These are phyloP conservation scores for Eunapius fragilis DNA, from an alignment of 37 sponge, comb jelly and placozoan species.

Conservation along the genomic window DNA sequence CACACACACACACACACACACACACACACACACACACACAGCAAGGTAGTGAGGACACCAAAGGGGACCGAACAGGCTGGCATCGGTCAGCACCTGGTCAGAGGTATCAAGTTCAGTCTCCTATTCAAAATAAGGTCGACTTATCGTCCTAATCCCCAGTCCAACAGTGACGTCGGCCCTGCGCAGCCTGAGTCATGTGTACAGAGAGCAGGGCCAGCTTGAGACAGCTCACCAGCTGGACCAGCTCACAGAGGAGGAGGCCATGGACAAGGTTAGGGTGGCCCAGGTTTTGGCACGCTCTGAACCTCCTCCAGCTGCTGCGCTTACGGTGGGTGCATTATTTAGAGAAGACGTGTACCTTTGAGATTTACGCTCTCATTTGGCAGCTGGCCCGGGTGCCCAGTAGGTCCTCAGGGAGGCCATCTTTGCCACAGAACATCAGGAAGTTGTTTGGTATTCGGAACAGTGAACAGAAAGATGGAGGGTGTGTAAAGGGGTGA, in stretches of 20 bases:
- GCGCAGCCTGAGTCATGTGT: slow-evolving; percentile 73
- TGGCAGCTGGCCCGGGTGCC: not conserved
- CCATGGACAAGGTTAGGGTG: not conserved
- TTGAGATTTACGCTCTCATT: too few relatives aligned
- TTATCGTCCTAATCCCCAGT: slow-evolving; percentile 21
- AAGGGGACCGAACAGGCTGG: not conserved
- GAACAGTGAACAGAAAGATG: not conserved
- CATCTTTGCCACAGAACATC: not conserved
- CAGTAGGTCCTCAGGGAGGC: not conserved
- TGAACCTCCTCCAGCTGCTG: not conserved
- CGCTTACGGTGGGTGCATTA: not conserved
- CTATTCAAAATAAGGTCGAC: not conserved
- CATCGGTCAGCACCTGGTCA: not conserved
- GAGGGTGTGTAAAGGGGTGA: not conserved
- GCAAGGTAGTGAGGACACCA: not conserved
- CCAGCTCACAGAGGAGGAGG: slow-evolving; percentile 25
- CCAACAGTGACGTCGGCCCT: slow-evolving; percentile 82
- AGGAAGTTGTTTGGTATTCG: not conserved
- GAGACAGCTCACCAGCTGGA: slow-evolving; percentile 84
- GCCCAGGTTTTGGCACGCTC: not conserved
- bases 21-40: slow-evolving; percentile 11
- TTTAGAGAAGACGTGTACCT: too few relatives aligned
- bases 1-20: not conserved
- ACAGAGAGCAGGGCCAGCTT: slow-evolving; percentile 81
- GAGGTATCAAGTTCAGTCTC: not conserved